phyloP scores from a whole-genome alignment of 2,113 vertebrate genomes.

The Brienomyrus brachyistius region DNA sequence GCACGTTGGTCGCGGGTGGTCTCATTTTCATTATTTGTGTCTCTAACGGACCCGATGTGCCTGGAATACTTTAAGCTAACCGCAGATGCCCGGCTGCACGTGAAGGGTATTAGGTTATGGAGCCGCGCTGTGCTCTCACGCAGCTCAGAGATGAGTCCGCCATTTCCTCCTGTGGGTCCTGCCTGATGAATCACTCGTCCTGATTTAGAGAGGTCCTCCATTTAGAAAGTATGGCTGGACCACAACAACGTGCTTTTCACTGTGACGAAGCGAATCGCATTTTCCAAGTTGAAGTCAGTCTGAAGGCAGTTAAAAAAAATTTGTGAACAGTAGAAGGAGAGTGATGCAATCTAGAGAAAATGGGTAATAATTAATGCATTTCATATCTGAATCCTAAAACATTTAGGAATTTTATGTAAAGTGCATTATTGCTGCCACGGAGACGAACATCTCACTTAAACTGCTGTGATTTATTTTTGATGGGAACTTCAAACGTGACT shows the following conservation, averaged over 20 bases:
- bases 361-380: not conserved
- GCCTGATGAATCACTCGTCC: slow-evolving; percentile 2
- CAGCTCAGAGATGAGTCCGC: slow-evolving; percentile 10
- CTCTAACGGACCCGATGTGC: slow-evolving; percentile 37
- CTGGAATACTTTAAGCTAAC: slow-evolving; percentile 42
- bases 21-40: slow-evolving; percentile 41
- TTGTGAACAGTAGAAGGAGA: not conserved
- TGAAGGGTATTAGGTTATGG: slow-evolving; percentile 24
- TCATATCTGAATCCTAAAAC: not conserved
- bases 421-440: not conserved
- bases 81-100: slow-evolving; percentile 33
- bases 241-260: not conserved
- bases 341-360: not conserved
- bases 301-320: not conserved
- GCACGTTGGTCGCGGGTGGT: slow-evolving; percentile 40
- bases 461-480: slow-evolving; percentile 48
- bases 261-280: not conserved
- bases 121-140: not conserved
- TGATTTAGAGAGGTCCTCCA: not conserved
- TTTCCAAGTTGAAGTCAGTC: not conserved
- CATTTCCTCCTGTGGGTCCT: slow-evolving; percentile 15
- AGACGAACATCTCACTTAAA: slow-evolving; percentile 33
- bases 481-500: slow-evolving; percentile 53
- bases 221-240: not conserved
- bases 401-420: not conserved